Conservation (phyloP, 2,113 vertebrate species). For the Callocephalon fimbriatum region DNA sequence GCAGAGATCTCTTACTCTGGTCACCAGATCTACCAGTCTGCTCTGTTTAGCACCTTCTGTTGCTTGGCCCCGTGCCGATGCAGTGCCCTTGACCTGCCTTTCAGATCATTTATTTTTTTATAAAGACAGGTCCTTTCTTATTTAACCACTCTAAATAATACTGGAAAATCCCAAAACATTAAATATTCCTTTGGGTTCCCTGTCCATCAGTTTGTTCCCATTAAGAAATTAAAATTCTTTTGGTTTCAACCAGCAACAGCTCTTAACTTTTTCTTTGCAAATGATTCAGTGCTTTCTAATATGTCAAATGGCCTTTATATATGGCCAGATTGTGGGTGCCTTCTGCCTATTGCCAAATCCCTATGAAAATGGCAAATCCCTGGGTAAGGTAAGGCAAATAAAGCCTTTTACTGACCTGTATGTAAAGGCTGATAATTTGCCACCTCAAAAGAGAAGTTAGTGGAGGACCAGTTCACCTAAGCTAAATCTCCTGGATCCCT, state of each 20-base stretch:
- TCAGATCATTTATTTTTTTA: not conserved
- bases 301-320: not conserved
- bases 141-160: not conserved
- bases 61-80: not conserved
- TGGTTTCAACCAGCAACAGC: not conserved
- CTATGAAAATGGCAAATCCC: not conserved
- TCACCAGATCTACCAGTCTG: conserved; percentile 2
- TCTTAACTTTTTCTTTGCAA: not conserved
- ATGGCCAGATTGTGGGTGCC: not conserved
- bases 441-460: not conserved
- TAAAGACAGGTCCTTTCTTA: not conserved
- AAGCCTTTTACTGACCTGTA: not conserved
- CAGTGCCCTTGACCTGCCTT: conserved; percentile 53
- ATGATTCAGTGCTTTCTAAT: not conserved
- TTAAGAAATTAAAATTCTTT: not conserved
- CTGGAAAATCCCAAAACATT: not conserved
- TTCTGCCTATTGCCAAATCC: not conserved
- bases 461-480: not conserved
- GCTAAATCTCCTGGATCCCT: not conserved
- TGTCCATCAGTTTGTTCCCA: not conserved
- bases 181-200: not conserved
- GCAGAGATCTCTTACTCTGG: not conserved
- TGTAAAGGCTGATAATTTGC: not conserved
- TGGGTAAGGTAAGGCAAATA: not conserved
- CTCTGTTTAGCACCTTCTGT: conserved; percentile 53